Evolutionary conservation across 2,113 vertebrate genomes (phyloP), one percentile per base, ranked within the genome.

Genomic region (Paradisaea rubra): DNA sequence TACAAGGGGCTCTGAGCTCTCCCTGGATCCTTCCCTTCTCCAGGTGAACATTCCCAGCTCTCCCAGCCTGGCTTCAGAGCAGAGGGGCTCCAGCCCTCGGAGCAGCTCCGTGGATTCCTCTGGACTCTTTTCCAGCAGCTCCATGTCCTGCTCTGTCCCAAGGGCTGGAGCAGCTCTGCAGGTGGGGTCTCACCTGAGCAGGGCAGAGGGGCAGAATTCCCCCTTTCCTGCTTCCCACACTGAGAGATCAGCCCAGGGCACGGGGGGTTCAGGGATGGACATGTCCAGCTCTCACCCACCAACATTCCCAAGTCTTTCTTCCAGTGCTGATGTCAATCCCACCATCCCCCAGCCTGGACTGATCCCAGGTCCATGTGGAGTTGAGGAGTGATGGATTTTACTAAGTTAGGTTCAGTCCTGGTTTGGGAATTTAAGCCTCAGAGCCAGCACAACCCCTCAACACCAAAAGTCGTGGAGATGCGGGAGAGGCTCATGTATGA

Each of bases 401-500:
- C 7, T 3, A 8, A 50, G 8, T 7, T 5, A 23, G 1, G 8
- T 27, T 37, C 33, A 20, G 19, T 14, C 22, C 45, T 0, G 0
- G 3, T 69, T 70, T 65, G 17, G 61, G 35, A 60, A 65, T 35
- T 59, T 13, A 16, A 47, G 8, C 45, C 47, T 30, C 19, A 60
- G 27, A 60, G 15, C 6, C 50, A 82, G 25, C 22, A 35, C 13
- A 19, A 44, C 5, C 3, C 15, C 13, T 4, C 27, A 28, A 6
- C 10, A 31, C 18, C 47, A 35, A 42, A 60, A 56, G 15, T 10
- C 11, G 7, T 0, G 1, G 52, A 41, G 52, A 41, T 17, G 18
- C 0, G 0, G 33, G 15, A 44, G n/a, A 33, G 35, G 7, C 9
- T 53, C 37, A 5, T 0, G 4, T 1, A 11, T 10, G 7, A 47